Evolutionary conservation across 2,888 invertebrate species (phyloP).

Genomic region (Euzetes globulus): DNA sequence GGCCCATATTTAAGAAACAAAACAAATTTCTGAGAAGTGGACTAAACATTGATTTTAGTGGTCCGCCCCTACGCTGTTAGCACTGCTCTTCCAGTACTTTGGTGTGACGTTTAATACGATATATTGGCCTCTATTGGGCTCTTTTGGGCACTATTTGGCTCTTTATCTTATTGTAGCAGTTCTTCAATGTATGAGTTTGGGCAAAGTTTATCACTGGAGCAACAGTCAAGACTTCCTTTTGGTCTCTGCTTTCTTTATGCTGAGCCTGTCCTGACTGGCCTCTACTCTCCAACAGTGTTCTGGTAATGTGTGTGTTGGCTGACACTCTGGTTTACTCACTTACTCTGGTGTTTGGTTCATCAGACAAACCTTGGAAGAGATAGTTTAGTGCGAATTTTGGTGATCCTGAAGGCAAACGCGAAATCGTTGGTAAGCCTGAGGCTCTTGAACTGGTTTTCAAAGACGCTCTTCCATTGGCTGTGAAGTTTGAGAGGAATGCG

Average conservation of each 20-base stretch:
- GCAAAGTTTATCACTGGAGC: background rate
- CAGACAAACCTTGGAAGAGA: slow-evolving; percentile 18
- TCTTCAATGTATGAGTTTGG: background rate
- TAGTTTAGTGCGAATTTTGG: slow-evolving; percentile 16
- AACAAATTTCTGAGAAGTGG: slow-evolving; percentile 17
- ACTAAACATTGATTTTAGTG: background rate
- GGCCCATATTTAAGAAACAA: background rate
- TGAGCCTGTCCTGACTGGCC: background rate
- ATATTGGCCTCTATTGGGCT: background rate
- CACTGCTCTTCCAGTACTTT: background rate
- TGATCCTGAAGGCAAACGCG: background rate
- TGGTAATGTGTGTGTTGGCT: slow-evolving; percentile 7
- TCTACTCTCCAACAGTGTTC: slow-evolving; percentile 1
- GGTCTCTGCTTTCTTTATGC: slow-evolving; percentile 18
- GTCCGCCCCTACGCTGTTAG: slow-evolving; percentile 7
- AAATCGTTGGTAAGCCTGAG: slow-evolving; percentile 15
- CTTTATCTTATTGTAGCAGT: slow-evolving; percentile 19
- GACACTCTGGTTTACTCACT: background rate
- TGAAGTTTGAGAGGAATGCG: slow-evolving; percentile 7
- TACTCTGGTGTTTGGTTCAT: slow-evolving; percentile 2
- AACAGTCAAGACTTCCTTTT: slow-evolving; percentile 23
- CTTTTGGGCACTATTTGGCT: background rate
- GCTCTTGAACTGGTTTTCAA: slow-evolving; percentile 20
- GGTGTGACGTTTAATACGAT: slow-evolving; percentile 8
- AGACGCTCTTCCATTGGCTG: background rate